Evolutionary conservation across 2,797 vertebrate genomes (phyloP).

Genomic region (Sciurus vulgaris): DNA sequence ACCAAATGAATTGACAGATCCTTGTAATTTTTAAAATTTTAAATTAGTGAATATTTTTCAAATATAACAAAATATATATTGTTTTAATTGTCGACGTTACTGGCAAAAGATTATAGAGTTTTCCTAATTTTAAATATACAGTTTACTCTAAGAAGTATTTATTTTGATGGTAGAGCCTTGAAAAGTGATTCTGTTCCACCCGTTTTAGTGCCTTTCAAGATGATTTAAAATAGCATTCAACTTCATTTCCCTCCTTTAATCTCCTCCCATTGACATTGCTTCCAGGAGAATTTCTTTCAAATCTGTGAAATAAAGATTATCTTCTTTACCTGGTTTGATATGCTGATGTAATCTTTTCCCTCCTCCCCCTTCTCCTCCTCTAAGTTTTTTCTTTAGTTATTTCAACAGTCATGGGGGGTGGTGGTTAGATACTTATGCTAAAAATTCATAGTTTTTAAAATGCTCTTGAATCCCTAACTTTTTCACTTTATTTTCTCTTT

Average conservation of each 20-base stretch:
- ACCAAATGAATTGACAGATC: not conserved
- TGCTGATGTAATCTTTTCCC: not conserved
- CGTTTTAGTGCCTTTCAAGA: not conserved
- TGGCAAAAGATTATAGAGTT: not conserved
- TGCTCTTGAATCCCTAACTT: not conserved
- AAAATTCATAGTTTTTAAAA: not conserved
- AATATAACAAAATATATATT: not conserved
- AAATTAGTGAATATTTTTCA: not conserved
- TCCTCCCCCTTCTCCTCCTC: not conserved
- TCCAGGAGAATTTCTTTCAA: not conserved
- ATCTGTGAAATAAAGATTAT: not conserved
- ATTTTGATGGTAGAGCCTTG: not conserved
- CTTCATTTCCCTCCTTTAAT: not conserved
- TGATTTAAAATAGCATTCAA: not conserved
- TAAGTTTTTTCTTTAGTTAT: not conserved
- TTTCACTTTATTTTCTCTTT: constrained; percentile 25
- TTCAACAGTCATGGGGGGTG: not conserved
- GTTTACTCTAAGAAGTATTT: not conserved
- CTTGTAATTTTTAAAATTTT: not conserved
- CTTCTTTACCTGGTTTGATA: not conserved
- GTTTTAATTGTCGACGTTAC: not conserved
- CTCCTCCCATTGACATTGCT: not conserved
- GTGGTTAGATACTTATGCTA: not conserved
- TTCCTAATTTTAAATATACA: constrained; percentile 25
- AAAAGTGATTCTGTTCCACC: not conserved